phyloP scores from a whole-genome alignment of 2,888 invertebrate genomes.

The Ptilodon capucinus region DNA sequence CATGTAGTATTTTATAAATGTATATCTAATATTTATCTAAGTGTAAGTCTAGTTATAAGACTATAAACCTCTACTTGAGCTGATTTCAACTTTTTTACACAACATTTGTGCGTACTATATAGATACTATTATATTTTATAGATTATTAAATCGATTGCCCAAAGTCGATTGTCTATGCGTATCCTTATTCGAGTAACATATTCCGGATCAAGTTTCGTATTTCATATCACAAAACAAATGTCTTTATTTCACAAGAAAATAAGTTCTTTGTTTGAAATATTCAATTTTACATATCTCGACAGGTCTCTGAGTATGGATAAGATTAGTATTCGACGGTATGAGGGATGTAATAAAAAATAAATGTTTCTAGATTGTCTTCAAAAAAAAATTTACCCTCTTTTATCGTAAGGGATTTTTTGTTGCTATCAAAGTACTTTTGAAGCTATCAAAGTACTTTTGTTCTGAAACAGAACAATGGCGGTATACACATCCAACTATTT shows the following conservation, averaged over 20 bases:
- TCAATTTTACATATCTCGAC: neutral
- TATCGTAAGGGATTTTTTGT: no score
- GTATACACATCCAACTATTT: no score
- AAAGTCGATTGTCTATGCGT: no score
- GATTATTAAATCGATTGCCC: no score
- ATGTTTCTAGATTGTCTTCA: neutral
- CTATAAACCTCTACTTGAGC: constrained; percentile 14
- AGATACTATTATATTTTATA: no score
- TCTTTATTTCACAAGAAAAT: constrained; percentile 5
- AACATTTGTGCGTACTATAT: neutral
- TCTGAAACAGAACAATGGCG: no score
- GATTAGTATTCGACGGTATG: neutral
- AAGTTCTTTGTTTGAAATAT: neutral
- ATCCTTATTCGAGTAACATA: no score
- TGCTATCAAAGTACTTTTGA: no score
- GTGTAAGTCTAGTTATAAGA: constrained; percentile 21
- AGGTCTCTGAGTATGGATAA: neutral
- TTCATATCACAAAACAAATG: neutral
- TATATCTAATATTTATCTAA: constrained; percentile 21
- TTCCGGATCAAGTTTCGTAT: no score
- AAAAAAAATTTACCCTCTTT: no score
- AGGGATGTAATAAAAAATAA: neutral
- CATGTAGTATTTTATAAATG: constrained; percentile 19
- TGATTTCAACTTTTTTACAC: constrained; percentile 7
- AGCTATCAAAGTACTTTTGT: no score